Evolutionary conservation across 2,797 vertebrate genomes (phyloP), one percentile per base, ranked within the genome.

Genomic region (Eutrigla gurnardus): DNA sequence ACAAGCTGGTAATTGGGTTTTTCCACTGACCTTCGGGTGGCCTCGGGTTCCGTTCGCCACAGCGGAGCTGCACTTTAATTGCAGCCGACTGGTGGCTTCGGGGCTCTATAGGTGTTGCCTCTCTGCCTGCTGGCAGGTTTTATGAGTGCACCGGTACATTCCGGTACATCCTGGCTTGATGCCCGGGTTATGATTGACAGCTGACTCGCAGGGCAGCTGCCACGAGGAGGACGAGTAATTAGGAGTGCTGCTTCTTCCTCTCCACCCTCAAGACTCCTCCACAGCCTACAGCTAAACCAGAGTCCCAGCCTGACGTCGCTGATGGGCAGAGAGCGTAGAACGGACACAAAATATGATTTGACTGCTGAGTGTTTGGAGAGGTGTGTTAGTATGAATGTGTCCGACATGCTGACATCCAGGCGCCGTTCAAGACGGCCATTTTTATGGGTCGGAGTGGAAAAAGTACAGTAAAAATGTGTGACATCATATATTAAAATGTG

Each of bases 1-100:
- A 86, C 86, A 80, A 77, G 85, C 77, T 82, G 78, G 87, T 93
- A 93, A 94, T 92, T 93, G 89, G 88, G 74, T 84, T 86, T 84
- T 17, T 80, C 65, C 63, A 0, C 74, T 83, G 84, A 90, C 89
- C 91, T 88, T 74, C 81, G 40, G 82, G 78, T 80, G 86, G 66
- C 87, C 88, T 81, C 49, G 0, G 73, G 72, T 65, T 58, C 68
- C 60, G 64, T 18, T 45, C 70, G 50, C 74, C 15, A 9, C 75
- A 43, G 81, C 39, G 36, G 74, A 77, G 74, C 86, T 45, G 61
- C 75, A 43, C 70, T 90, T 84, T 92, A 92, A 92, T 92, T 92
- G 92, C 83, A 57, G 6, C 73, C 65, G 75, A 46, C 80, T 67
- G 72, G 73, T 77, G 77, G 77, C 83, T 83, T 60, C 75, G 63